A percentile compares a stretch with the other conserved stretches of the same genome.
phyloP scores from a whole-genome alignment of 1,140 invertebrate species.

The Atopsyche davidsoni region DNA sequence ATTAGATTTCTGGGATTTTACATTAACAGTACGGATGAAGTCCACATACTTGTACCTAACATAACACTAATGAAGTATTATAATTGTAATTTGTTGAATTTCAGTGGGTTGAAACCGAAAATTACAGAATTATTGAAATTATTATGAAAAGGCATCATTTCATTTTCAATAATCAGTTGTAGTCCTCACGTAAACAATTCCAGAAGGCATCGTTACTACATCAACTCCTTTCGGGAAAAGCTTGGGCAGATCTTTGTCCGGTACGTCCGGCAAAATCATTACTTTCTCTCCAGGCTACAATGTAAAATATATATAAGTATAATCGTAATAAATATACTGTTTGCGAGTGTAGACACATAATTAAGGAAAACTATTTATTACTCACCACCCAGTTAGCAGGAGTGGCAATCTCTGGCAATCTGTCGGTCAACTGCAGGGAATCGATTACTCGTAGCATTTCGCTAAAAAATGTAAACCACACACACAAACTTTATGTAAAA shows the following conservation, averaged over 20 bases:
- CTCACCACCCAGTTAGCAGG: slow-evolving; percentile 83
- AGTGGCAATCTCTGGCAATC: slow-evolving; percentile 66
- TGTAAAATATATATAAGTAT: slow-evolving; percentile 24
- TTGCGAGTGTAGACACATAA: background rate
- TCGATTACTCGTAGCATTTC: slow-evolving; percentile 86
- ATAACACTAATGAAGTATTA: too few species aligned
- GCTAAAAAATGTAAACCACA: slow-evolving; percentile 57
- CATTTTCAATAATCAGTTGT: slow-evolving; percentile 58
- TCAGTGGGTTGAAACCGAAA: too few species aligned
- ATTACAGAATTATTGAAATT: too few species aligned
- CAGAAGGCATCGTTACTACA: slow-evolving; percentile 67
- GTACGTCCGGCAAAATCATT: slow-evolving; percentile 74
- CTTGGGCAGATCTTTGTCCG: slow-evolving; percentile 61
- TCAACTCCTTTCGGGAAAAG: slow-evolving; percentile 70
- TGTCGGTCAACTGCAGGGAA: slow-evolving; percentile 76
- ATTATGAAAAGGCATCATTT: too few species aligned
- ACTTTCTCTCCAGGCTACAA: slow-evolving; percentile 69
- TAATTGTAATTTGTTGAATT: too few species aligned
- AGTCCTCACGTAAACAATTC: slow-evolving; percentile 71
- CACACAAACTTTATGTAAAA: background rate
- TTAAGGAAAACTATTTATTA: slow-evolving; percentile 17
- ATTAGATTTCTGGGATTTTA: too few species aligned
- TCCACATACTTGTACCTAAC: too few species aligned
- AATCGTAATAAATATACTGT: background rate
- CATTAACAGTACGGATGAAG: too few species aligned